Conservation (phyloP, 2,797 vertebrate species). For the Rhyacichthys aspro region DNA sequence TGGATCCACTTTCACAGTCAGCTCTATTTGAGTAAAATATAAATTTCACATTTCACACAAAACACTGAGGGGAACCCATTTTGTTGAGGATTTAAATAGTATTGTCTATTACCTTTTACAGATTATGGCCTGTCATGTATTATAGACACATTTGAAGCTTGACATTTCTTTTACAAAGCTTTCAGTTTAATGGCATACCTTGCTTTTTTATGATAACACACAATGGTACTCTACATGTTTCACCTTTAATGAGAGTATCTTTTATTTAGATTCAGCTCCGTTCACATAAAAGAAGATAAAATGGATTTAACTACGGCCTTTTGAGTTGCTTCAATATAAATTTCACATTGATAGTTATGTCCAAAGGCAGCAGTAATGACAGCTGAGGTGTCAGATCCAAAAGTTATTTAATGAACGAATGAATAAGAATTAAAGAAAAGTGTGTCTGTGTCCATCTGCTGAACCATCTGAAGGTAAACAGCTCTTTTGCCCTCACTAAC, state of each 20-base stretch:
- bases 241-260: too few relatives aligned
- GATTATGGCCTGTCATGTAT: background rate
- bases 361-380: too few relatives aligned
- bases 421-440: slow-evolving; percentile 15
- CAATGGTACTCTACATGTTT: too few relatives aligned
- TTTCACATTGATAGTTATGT: too few relatives aligned
- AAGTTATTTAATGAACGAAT: background rate
- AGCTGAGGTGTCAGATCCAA: slow-evolving; percentile 33
- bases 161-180: background rate
- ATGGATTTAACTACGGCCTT: too few relatives aligned
- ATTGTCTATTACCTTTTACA: slow-evolving; percentile 5
- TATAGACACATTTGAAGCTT: background rate
- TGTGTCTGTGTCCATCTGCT: slow-evolving; percentile 69
- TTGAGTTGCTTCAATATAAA: too few relatives aligned
- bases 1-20: too few relatives aligned
- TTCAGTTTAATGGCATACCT: background rate
- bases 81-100: background rate
- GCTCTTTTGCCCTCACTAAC: slow-evolving; percentile 55
- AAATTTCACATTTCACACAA: background rate
- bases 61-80: background rate
- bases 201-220: background rate
- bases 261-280: too few relatives aligned
- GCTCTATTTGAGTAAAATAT: background rate
- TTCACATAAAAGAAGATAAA: too few relatives aligned
- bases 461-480: slow-evolving; percentile 65